Evolutionary conservation across 2,113 vertebrate genomes (phyloP).

Genomic region (Mastomys coucha): DNA sequence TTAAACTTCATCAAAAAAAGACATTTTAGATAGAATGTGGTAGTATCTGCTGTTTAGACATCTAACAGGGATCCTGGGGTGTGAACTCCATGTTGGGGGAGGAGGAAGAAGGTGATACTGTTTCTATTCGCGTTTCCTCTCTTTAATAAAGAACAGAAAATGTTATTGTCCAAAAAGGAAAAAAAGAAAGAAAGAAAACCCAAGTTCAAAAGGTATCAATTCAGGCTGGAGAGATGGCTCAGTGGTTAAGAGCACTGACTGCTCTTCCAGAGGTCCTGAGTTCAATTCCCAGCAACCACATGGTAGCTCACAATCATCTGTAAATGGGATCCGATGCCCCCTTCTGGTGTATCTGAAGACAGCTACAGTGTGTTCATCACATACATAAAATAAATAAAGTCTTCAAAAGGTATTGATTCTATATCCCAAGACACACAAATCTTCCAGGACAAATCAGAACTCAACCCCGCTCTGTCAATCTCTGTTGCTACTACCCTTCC

Average conservation of each 20-base stretch:
- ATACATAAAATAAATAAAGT: no score
- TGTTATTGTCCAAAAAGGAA: neutral
- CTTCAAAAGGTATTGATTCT: neutral
- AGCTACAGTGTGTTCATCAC: no score
- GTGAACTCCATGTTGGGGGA: neutral
- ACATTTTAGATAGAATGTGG: neutral
- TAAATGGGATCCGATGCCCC: no score
- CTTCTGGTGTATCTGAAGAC: no score
- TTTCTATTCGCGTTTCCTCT: neutral
- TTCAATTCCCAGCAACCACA: no score
- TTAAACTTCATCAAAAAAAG: neutral
- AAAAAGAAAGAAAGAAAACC: neutral
- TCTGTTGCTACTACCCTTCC: neutral
- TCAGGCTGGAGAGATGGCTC: no score
- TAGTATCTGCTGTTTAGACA: neutral
- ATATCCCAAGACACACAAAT: neutral
- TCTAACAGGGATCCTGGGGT: neutral
- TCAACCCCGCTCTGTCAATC: neutral
- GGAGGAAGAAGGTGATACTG: neutral
- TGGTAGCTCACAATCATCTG: no score
- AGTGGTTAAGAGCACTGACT: no score
- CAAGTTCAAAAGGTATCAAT: neutral
- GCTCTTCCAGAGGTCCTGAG: no score
- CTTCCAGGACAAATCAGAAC: neutral
- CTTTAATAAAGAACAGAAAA: neutral